Base-by-base conservation (phyloP, 2,888 invertebrate genomes). In the Frankliniella intonsa region DNA sequence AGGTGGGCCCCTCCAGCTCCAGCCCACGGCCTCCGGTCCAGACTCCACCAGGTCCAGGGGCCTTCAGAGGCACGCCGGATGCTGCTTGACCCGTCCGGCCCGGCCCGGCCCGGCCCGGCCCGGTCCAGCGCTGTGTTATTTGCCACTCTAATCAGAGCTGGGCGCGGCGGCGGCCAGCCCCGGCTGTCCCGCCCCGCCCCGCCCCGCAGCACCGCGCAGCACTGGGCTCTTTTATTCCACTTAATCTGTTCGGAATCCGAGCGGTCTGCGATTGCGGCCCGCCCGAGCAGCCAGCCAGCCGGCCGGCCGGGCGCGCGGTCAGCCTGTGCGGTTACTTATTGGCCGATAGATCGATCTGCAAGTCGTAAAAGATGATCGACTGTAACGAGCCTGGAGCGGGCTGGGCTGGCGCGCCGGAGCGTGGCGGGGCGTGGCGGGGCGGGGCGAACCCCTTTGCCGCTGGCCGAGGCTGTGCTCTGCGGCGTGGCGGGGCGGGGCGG, bases 221-320 rank as follows among this genome's bases (percentile, higher is more conserved):
- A 8, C 55, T n/a, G 69, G n/a, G 69, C 69, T 69, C n/a, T 69
- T 69, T 69, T 69, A 69, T 69, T 69, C n/a, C n/a, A 69, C n/a
- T 69, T 69, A 22, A 69, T 22, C 69, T 69, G 69, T 5, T 22
- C 69, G 69, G 69, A 69, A 69, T 69, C 69, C 69, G 22, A 69
- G 69, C 22, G 38, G 38, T 38, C 38, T 55, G 55, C 55, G 55
- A 55, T 12, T 17, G 55, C 69, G 69, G 69, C 69, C 69, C 69
- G 69, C 9, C 22, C n/a, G 65, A n/a, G 65, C 17, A 65, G 14
- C 3, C 38, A 38, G 38, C 3, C 38, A 38, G 38, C 38, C 38
- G 5, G 38, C 38, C 38, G 5, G 38, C 38, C 38, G 5, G 38
- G 3, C 38, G 38, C 38, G 38, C 38, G 38, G 38, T 38, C 38